phyloP scores from a whole-genome alignment of 1,140 invertebrate genomes.

The Drosophila quadrilineata region DNA sequence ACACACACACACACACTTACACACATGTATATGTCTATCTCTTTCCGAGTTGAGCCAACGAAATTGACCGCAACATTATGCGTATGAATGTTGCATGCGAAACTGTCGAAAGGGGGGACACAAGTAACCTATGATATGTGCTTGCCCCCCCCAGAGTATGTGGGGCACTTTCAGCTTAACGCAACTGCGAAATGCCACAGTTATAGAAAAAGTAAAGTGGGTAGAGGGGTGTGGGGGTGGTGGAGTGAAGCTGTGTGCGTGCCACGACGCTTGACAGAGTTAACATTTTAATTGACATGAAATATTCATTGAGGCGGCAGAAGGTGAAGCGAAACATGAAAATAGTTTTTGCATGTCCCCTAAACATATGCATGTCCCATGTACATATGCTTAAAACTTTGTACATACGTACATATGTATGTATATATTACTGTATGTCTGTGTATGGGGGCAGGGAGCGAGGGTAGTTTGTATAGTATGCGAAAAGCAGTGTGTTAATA shows the following conservation, averaged over 20 bases:
- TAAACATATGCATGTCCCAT: slow-evolving; percentile 12
- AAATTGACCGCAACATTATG: slow-evolving; percentile 76
- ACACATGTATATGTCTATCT: neutral
- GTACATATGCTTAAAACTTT: slow-evolving; percentile 18
- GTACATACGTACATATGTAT: too few relatives aligned
- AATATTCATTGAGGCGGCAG: slow-evolving; percentile 58
- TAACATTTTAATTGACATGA: slow-evolving; percentile 78
- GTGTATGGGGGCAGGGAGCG: too few relatives aligned
- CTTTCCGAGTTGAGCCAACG: too few relatives aligned
- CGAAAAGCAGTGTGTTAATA: neutral
- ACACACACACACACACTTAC: neutral
- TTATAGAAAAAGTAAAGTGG: neutral
- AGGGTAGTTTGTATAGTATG: slow-evolving; percentile 8
- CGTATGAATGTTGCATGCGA: slow-evolving; percentile 53
- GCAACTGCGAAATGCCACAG: neutral
- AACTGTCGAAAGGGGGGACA: slow-evolving; percentile 15
- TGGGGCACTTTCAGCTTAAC: too few relatives aligned
- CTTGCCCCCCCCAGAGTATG: too few relatives aligned
- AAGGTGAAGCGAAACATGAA: slow-evolving; percentile 43
- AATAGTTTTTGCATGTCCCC: slow-evolving; percentile 60
- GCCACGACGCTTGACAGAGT: slow-evolving; percentile 63
- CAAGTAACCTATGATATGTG: too few relatives aligned
- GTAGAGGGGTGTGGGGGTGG: neutral
- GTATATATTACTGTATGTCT: too few relatives aligned
- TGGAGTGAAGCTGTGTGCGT: slow-evolving; percentile 21